Base-by-base conservation (phyloP, 2,888 invertebrate species). In the Drosophila rubida region DNA sequence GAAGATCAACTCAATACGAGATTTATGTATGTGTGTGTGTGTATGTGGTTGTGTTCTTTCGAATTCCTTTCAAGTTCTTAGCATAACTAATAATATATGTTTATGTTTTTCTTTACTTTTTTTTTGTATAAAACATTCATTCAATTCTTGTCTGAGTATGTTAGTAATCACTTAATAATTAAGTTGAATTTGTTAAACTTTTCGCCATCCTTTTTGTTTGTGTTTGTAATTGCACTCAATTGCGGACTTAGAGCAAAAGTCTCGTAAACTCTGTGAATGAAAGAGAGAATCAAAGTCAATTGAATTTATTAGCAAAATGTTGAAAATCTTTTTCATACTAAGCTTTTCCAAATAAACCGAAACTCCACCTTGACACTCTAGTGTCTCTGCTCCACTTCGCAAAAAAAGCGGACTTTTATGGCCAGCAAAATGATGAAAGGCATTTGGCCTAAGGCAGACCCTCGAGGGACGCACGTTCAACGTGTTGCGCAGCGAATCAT, bases 261-360 rank as follows among this genome's bases (percentile, higher is more conserved):
- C 90, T 90, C 84, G 90, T 91, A 64, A 90, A 90, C 76, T 90
- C 90, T 90, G 87, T 0, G 77, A 86, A 65, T 46, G 50, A 50
- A 59, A 59, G 54, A 22, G 11, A 23, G n/a, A 59, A 35, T 27
- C 14, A 11, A 27, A 19, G n/a, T 30, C n/a, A 44, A 35, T 25
- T 16, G 7, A n/a, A 30, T 45, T 25, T 30, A n/a, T 27, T 48
- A 11, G 4, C 13, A 35, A 14, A 37, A 13, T 25, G 50, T 25
- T 37, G 11, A 16, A 44, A 44, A 32, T 32, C 42, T 14, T 30
- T 16, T 4, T 4, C 11, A 37, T 16, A 2, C 30, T 22, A 48
- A 32, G 19, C 11, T 25, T 23, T 51, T 25, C 7, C 7, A 23
- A 46, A 19, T 30, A 22, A 54, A 42, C 13, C 19, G 7, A 44